A percentile compares a stretch with the other conserved stretches of the same genome.
Evolutionary conservation across 2,797 vertebrate genomes (phyloP).

Genomic region (Nannoperca australis): DNA sequence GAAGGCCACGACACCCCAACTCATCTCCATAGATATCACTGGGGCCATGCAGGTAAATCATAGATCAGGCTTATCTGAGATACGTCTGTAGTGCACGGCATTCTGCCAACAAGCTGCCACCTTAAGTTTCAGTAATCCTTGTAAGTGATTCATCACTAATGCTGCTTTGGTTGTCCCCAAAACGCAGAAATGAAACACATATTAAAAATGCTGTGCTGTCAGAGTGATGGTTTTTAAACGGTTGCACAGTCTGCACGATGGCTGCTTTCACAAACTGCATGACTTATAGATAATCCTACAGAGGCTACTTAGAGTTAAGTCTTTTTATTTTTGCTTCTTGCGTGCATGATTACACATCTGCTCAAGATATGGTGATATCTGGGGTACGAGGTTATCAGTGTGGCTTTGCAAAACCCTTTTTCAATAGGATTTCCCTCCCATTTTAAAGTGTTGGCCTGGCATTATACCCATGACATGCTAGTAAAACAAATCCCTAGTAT

Average conservation of each 20-base stretch:
- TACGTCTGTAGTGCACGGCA: conserved; percentile 63
- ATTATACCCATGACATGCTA: conserved; percentile 40
- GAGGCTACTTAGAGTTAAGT: conserved; percentile 23
- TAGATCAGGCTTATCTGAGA: conserved; percentile 75
- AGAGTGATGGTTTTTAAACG: conserved; percentile 42
- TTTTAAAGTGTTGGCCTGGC: conserved; percentile 37
- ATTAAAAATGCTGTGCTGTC: conserved; percentile 33
- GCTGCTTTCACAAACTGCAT: conserved; percentile 13
- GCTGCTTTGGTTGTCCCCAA: conserved; percentile 50
- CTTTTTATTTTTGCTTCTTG: conserved; percentile 24
- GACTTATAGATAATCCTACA: conserved; percentile 25
- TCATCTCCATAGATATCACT: conserved; percentile 85
- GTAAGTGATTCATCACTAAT: conserved; percentile 64
- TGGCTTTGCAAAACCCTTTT: conserved; percentile 59
- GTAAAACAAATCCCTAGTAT: conserved; percentile 53
- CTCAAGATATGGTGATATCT: conserved; percentile 45
- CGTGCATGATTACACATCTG: conserved; percentile 54
- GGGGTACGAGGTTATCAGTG: conserved; percentile 66
- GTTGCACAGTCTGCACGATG: conserved; percentile 5
- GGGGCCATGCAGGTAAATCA: conserved; percentile 70
- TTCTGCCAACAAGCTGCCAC: conserved; percentile 69
- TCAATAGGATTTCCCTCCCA: conserved; percentile 44
- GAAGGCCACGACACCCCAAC: conserved; percentile 64
- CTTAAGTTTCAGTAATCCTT: conserved; percentile 71
- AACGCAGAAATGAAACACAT: conserved; percentile 35